Evolutionary conservation across 1,140 invertebrate species (phyloP).

Genomic region (Lycorma delicatula): DNA sequence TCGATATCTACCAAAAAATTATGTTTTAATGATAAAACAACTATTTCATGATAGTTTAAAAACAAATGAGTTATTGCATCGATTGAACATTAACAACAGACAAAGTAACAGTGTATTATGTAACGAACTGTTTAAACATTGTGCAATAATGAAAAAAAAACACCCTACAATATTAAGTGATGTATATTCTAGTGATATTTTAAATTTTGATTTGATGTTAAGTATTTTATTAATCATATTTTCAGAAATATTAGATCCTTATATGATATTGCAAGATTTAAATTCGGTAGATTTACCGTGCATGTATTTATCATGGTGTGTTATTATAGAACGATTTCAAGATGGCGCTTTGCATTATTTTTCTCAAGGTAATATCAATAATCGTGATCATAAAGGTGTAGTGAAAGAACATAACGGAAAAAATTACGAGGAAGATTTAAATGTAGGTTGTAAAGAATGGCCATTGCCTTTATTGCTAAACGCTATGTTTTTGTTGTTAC

Average conservation of each 20-base stretch:
- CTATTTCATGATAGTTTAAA: too few species aligned
- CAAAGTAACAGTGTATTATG: too few species aligned
- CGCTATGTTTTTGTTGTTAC: conserved; percentile 30
- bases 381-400: too few species aligned
- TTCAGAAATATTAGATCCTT: conserved; percentile 25
- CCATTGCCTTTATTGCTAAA: conserved; percentile 29
- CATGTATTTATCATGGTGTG: conserved; percentile 25
- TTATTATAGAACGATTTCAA: conserved; percentile 26
- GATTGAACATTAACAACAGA: too few species aligned
- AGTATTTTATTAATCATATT: conserved; percentile 27
- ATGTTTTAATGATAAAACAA: too few species aligned
- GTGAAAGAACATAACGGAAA: too few species aligned
- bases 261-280: conserved; percentile 22
- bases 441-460: conserved; percentile 21
- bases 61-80: too few species aligned
- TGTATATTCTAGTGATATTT: conserved; percentile 19
- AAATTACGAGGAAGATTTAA: conserved; percentile 13
- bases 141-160: background rate
- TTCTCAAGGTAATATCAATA: background rate
- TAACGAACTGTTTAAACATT: background rate
- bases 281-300: conserved; percentile 21
- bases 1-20: conserved; percentile 10
- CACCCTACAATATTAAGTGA: conserved; percentile 24
- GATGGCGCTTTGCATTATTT: conserved; percentile 21
- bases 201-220: conserved; percentile 24